These are phyloP conservation scores for Myiozetetes cayanensis DNA, from an alignment of 2,113 vertebrate species.

Conservation along the genomic window DNA sequence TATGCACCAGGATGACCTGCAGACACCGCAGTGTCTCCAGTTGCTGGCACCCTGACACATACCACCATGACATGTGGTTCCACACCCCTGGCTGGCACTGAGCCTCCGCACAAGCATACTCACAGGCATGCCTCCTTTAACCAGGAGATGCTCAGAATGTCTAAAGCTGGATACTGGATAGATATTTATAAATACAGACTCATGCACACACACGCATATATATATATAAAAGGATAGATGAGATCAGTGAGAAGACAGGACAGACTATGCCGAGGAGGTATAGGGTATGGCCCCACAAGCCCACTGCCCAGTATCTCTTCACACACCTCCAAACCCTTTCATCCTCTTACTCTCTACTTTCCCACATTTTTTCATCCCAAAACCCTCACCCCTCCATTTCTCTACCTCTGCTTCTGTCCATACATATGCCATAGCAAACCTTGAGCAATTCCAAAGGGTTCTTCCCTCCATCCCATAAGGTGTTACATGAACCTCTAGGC, in stretches of 20 bases:
- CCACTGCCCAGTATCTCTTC: no score
- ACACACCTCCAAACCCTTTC: not conserved
- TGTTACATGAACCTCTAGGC: not conserved
- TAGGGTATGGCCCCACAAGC: no score
- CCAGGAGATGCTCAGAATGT: not conserved
- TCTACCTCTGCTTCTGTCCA: not conserved
- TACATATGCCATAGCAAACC: not conserved
- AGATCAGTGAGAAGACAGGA: not conserved
- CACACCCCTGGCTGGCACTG: no score
- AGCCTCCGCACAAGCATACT: no score
- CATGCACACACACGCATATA: not conserved
- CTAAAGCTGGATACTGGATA: not conserved
- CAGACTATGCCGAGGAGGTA: not conserved
- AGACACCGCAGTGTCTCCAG: fast-evolving
- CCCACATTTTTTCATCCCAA: not conserved
- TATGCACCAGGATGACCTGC: fast-evolving
- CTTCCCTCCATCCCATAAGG: not conserved
- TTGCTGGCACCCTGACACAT: not conserved
- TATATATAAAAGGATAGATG: not conserved
- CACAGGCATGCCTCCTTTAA: not conserved
- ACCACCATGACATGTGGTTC: not conserved
- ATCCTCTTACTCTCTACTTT: not conserved
- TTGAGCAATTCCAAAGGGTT: not conserved
- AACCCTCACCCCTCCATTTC: not conserved
- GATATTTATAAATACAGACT: not conserved